phyloP scores from a whole-genome alignment of 1,140 invertebrate genomes.

The Calycopis cecrops region DNA sequence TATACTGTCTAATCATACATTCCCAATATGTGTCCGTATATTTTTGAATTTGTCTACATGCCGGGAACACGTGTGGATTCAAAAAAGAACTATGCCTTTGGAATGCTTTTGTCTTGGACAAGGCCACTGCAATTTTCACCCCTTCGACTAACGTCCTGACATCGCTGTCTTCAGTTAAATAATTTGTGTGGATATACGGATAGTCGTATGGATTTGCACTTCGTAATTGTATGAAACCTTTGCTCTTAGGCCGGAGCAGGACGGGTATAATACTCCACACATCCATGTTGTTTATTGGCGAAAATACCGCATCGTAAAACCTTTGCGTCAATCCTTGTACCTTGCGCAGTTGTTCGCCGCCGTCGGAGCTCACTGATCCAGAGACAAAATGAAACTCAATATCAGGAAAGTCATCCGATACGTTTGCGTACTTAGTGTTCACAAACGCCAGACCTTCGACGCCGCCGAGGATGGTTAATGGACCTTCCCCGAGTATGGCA shows the following conservation, averaged over 20 bases:
- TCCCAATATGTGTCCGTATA: constrained; percentile 87
- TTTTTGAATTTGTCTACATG: constrained; percentile 79
- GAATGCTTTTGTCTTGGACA: constrained; percentile 85
- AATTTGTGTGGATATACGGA: constrained; percentile 95
- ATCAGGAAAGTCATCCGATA: constrained; percentile 90
- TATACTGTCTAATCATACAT: constrained; percentile 88
- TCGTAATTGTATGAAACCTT: constrained; percentile 86
- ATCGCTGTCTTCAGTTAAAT: constrained; percentile 87
- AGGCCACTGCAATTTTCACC: constrained; percentile 84
- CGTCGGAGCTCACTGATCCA: constrained; percentile 91
- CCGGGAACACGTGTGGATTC: constrained; percentile 81
- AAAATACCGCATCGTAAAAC: constrained; percentile 85
- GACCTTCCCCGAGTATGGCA: constrained; percentile 87
- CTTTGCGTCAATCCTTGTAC: constrained; percentile 84
- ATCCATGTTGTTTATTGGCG: constrained; percentile 85
- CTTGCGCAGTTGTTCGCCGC: constrained; percentile 87
- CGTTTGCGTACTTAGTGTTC: constrained; percentile 92
- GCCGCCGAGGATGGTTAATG: constrained; percentile 91
- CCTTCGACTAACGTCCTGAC: constrained; percentile 88
- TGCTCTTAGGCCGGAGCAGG: constrained; percentile 86
- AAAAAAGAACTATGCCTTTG: constrained; percentile 81
- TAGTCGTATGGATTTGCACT: constrained; percentile 91
- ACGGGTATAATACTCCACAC: constrained; percentile 91
- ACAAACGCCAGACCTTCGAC: constrained; percentile 94
- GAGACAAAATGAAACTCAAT: constrained; percentile 96